Base-by-base conservation (phyloP, 2,797 vertebrate genomes). In the Petrocephalus sullivani region DNA sequence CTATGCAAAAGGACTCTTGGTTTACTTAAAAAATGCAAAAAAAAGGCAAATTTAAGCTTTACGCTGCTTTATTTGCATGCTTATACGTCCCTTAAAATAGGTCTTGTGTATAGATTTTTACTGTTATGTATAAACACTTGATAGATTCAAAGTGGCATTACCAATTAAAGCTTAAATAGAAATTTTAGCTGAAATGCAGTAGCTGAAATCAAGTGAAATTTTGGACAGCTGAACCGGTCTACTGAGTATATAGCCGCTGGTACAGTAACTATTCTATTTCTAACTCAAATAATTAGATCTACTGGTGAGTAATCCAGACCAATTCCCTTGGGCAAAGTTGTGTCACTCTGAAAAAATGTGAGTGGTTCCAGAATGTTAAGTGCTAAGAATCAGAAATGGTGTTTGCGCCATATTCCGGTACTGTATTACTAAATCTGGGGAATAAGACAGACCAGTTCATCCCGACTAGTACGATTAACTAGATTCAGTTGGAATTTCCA, bases 371-470 rank as follows among this genome's bases (percentile, higher is more conserved):
- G 41, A 46, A 16, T 49, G n/a, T 46, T 21, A 81, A 81, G 75
- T 81, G 75, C 37, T 81, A n/a, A 81, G 75, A 81, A 81, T 81
- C 41, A 81, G 41, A 81, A 81, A 81, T 81, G 19, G 75, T 81
- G 8, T 46, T 81, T 49, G n/a, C n/a, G 49, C 41, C 16, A 46
- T 28, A 28, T 81, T 8, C 75, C 16, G 8, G 16, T 81, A 49
- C 37, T 49, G 41, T 81, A 49, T 81, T 21, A 81, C n/a, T 81
- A 81, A n/a, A 49, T 81, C 41, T 81, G 75, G 75, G 75, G 41
- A 81, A 81, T 81, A 81, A 46, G 41, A 81, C 41, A n/a, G 75
- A 49, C 75, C 41, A 81, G 75, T 81, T 81, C 75, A 81, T 81
- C 19, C 41, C 75, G 41, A 49, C 37, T 49, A 28, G 16, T 49